Conservation (phyloP, 2,113 vertebrate species). For the Campylomormyrus numenius region DNA sequence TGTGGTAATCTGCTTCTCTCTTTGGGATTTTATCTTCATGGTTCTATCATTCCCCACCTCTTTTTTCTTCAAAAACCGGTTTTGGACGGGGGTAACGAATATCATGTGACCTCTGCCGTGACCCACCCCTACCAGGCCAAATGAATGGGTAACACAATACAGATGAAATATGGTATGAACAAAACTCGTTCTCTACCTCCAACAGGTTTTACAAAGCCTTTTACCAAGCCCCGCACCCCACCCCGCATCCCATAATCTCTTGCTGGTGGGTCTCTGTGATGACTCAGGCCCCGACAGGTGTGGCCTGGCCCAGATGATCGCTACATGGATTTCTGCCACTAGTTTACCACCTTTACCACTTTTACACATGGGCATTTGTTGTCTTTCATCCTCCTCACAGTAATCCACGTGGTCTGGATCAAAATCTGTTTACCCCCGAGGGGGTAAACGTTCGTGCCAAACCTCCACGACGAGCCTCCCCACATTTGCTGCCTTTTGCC, state of each 20-base stretch:
- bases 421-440: not conserved
- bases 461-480: not conserved
- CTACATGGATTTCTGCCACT: not conserved
- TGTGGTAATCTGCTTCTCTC: constrained; percentile 36
- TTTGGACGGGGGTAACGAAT: constrained; percentile 55
- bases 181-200: constrained; percentile 24
- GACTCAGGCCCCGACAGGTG: constrained; percentile 5
- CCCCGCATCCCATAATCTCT: not conserved
- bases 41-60: constrained; percentile 45
- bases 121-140: constrained; percentile 29
- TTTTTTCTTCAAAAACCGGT: constrained; percentile 45
- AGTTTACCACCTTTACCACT: not conserved
- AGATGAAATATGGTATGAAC: constrained; percentile 51
- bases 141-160: constrained; percentile 50
- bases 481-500: not conserved
- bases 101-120: constrained; percentile 47
- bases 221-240: not conserved
- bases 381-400: not conserved
- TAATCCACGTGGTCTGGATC: not conserved
- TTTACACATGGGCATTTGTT: not conserved
- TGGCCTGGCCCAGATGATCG: not conserved
- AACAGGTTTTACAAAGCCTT: not conserved
- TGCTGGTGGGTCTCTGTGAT: not conserved
- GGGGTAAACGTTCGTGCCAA: not conserved
- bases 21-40: constrained; percentile 36